Evolutionary conservation across 1,140 invertebrate species (phyloP).

Genomic region (Pantala flavescens): DNA sequence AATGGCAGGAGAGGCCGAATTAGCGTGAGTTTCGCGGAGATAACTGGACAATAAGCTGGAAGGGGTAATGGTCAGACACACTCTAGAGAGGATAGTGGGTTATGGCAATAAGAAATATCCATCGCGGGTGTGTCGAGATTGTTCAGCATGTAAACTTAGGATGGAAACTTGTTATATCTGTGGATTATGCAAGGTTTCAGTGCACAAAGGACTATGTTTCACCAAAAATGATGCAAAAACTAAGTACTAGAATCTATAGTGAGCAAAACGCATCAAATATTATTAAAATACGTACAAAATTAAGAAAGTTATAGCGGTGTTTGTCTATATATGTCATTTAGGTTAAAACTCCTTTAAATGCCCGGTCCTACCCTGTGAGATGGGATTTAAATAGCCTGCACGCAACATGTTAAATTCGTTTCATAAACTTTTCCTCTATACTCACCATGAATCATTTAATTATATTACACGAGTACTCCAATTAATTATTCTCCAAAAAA

Average conservation of each 20-base stretch:
- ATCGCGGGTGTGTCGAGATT: background rate
- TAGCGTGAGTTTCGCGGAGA: background rate
- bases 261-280: no score
- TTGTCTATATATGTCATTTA: background rate
- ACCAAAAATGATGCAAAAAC: no score
- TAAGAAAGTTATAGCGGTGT: background rate
- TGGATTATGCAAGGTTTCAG: background rate
- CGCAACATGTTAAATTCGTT: background rate
- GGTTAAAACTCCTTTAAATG: background rate
- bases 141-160: background rate
- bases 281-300: no score
- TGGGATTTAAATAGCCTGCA: background rate
- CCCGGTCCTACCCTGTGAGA: background rate
- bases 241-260: no score
- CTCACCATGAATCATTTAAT: no score
- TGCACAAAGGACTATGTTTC: no score
- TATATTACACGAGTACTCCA: no score
- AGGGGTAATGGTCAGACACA: background rate
- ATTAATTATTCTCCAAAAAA: no score
- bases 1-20: background rate
- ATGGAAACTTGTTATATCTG: background rate
- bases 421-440: no score
- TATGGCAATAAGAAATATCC: background rate
- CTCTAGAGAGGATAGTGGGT: background rate
- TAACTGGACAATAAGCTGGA: background rate